Percentiles rank a stretch among this genome's conserved stretches.
Evolutionary conservation across 2,888 invertebrate species (phyloP).

Genomic region (Notocelia uddmanniana): DNA sequence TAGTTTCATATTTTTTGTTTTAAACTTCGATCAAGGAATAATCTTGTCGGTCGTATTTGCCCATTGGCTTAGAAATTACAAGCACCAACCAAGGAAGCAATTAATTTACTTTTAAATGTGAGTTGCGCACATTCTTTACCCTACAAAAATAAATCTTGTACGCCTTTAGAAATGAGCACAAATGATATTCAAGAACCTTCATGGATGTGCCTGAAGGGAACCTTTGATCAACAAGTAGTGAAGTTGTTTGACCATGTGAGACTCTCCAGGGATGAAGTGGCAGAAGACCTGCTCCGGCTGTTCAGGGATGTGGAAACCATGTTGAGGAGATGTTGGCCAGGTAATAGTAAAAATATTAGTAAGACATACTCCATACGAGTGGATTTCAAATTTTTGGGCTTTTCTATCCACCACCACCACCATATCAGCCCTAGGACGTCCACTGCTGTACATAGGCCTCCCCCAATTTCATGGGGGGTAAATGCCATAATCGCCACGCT

Average conservation of each 20-base stretch:
- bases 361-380: no score
- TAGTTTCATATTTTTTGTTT: no score
- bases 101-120: not conserved
- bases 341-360: not conserved
- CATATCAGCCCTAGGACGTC: no score
- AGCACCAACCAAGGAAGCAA: not conserved
- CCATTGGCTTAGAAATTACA: not conserved
- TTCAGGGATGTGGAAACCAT: conserved; percentile 7
- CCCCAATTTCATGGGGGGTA: no score
- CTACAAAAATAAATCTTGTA: not conserved
- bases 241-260: conserved; percentile 9
- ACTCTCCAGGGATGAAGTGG: conserved; percentile 5
- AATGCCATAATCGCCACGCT: no score
- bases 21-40: not conserved
- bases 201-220: conserved; percentile 13
- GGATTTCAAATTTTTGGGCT: no score
- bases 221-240: conserved; percentile 10
- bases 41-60: not conserved
- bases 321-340: conserved; percentile 15
- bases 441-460: no score
- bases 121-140: not conserved
- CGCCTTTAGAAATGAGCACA: not conserved
- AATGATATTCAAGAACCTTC: conserved; percentile 5
- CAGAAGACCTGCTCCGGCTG: conserved; percentile 5
- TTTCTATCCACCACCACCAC: no score